Evolutionary conservation across 1,140 invertebrate species (phyloP).

Genomic region (Lasioglossum albipes): DNA sequence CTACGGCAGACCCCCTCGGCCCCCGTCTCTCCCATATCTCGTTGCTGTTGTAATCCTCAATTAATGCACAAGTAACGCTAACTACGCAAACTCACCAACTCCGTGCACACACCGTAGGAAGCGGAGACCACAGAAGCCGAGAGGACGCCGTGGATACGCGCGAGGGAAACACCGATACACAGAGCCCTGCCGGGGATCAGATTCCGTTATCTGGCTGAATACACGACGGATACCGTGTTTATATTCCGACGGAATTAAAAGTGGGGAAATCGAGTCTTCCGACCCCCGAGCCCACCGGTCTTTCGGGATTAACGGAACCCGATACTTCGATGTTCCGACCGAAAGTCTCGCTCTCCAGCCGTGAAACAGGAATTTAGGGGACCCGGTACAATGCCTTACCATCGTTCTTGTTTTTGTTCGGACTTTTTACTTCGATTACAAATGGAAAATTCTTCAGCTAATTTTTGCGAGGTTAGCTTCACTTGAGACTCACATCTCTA

Average conservation of each 20-base stretch:
- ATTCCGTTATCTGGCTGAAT: constrained; percentile 49
- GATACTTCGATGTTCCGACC: too few species aligned
- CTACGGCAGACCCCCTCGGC: neutral
- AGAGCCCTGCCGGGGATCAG: constrained; percentile 16
- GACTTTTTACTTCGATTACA: too few species aligned
- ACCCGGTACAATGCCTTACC: too few species aligned
- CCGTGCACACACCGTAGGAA: constrained; percentile 52
- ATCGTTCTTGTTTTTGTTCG: too few species aligned
- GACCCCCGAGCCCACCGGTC: too few species aligned
- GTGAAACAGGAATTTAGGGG: too few species aligned
- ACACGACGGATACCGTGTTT: constrained; percentile 20
- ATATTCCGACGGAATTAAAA: constrained; percentile 36
- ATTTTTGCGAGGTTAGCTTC: too few species aligned
- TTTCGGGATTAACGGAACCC: too few species aligned
- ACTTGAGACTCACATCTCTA: too few species aligned
- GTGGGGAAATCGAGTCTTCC: too few species aligned
- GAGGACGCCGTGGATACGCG: constrained; percentile 39
- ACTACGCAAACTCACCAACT: constrained; percentile 65
- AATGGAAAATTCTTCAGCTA: too few species aligned
- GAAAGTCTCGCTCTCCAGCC: too few species aligned
- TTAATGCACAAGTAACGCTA: constrained; percentile 71
- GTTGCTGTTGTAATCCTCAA: constrained; percentile 69
- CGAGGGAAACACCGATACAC: constrained; percentile 42
- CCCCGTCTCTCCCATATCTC: constrained; percentile 38
- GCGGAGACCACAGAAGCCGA: constrained; percentile 36